Conservation (phyloP, 2,888 invertebrate species). For the Pristionchus fissidentatus region DNA sequence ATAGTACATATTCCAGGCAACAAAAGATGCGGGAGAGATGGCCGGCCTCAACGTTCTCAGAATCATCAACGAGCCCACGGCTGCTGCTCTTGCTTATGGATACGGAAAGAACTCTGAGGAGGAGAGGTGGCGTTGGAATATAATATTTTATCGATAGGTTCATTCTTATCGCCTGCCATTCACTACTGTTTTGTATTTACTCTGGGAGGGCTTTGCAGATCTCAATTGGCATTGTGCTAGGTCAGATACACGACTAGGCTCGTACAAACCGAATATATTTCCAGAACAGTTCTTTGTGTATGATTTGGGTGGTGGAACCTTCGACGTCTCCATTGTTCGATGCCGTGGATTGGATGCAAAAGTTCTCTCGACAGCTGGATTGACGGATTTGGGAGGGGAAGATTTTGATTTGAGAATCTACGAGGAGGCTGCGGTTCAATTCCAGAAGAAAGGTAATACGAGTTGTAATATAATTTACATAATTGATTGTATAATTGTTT, state of each 20-base stretch:
- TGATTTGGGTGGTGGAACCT: not conserved
- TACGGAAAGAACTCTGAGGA: not conserved
- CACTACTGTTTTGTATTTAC: too few species aligned
- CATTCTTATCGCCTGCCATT: too few species aligned
- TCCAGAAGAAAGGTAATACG: not conserved
- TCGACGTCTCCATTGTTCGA: not conserved
- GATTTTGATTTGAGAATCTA: not conserved
- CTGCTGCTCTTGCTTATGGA: not conserved
- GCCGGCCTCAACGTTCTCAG: not conserved
- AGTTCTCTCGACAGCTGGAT: not conserved
- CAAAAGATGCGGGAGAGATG: not conserved
- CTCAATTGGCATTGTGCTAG: too few species aligned
- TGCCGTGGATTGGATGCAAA: not conserved
- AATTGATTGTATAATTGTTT: too few species aligned
- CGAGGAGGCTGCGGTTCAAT: not conserved
- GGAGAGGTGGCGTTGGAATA: not conserved
- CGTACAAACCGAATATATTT: not conserved
- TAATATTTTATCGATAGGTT: too few species aligned
- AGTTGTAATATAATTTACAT: not conserved
- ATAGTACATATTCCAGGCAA: not conserved
- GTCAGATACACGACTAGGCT: not conserved
- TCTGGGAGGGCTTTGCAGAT: too few species aligned
- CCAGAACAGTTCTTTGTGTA: not conserved
- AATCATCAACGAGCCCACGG: slow-evolving; percentile 1
- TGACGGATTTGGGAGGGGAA: not conserved